Percentiles rank a stretch among this genome's conserved stretches.
phyloP scores from a whole-genome alignment of 1,140 invertebrate species.

The Drosophila nebulosa region DNA sequence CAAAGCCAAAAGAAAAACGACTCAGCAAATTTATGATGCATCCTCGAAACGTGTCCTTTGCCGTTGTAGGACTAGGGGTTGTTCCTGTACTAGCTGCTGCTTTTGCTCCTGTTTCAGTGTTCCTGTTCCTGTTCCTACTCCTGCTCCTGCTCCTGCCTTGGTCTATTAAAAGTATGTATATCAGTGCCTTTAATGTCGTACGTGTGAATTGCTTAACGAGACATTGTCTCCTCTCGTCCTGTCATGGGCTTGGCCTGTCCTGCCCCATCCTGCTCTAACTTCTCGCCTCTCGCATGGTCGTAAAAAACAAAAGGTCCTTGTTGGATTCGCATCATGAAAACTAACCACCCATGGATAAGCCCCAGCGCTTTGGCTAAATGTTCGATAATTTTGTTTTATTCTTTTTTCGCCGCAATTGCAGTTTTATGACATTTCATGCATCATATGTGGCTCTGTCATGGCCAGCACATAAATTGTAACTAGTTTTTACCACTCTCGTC shows the following conservation, averaged over 20 bases:
- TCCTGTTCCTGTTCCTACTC: background rate
- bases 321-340: slow-evolving; percentile 45
- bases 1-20: slow-evolving; percentile 41
- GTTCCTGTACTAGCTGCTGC: slow-evolving; percentile 11
- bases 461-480: slow-evolving; percentile 63
- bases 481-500: slow-evolving; percentile 39
- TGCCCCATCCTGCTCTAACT: background rate
- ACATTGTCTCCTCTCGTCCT: slow-evolving; percentile 35
- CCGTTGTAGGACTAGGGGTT: slow-evolving; percentile 18
- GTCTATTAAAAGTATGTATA: slow-evolving; percentile 48
- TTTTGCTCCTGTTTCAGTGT: slow-evolving; percentile 1
- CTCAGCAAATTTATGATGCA: slow-evolving; percentile 47
- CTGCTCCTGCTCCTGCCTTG: too few species aligned
- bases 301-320: slow-evolving; percentile 68
- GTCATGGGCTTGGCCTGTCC: background rate
- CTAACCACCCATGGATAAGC: slow-evolving; percentile 65
- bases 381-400: slow-evolving; percentile 60
- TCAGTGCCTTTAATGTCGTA: slow-evolving; percentile 65
- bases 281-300: slow-evolving; percentile 29
- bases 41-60: slow-evolving; percentile 41
- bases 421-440: slow-evolving; percentile 73
- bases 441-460: slow-evolving; percentile 43
- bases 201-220: slow-evolving; percentile 60
- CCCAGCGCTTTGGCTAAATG: slow-evolving; percentile 70
- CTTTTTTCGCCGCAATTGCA: slow-evolving; percentile 68